These are phyloP conservation scores for Euura lappo DNA, from an alignment of 1,140 invertebrate genomes.

Conservation along the genomic window DNA sequence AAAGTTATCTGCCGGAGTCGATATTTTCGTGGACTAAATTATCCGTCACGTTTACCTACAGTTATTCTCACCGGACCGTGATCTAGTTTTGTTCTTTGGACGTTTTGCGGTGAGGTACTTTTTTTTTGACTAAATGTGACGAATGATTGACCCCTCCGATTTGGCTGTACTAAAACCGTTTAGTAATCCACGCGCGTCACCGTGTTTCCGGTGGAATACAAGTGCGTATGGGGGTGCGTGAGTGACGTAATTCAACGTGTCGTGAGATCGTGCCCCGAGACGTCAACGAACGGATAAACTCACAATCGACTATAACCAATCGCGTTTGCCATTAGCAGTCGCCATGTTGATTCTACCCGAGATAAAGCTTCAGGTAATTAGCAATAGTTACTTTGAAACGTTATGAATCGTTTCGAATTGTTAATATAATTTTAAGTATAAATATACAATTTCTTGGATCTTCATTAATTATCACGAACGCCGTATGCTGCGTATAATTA, in stretches of 20 bases:
- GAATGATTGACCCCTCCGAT: background rate
- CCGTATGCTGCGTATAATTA: too few relatives aligned
- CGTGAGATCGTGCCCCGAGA: background rate
- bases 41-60: background rate
- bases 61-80: background rate
- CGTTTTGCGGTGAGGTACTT: too few relatives aligned
- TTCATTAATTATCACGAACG: too few relatives aligned
- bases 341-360: constrained; percentile 54
- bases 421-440: too few relatives aligned
- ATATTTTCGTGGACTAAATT: background rate
- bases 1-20: background rate
- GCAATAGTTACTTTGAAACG: background rate
- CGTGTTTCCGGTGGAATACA: background rate
- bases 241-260: background rate
- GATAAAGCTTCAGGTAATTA: constrained; percentile 52
- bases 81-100: background rate
- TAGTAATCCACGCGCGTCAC: background rate
- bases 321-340: background rate
- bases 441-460: too few relatives aligned
- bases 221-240: background rate
- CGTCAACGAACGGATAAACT: constrained; percentile 1
- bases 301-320: background rate
- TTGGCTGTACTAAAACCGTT: background rate
- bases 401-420: too few relatives aligned
- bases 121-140: background rate